phyloP scores from a whole-genome alignment of 2,888 invertebrate species.

The Stenoptilia bipunctidactyla region DNA sequence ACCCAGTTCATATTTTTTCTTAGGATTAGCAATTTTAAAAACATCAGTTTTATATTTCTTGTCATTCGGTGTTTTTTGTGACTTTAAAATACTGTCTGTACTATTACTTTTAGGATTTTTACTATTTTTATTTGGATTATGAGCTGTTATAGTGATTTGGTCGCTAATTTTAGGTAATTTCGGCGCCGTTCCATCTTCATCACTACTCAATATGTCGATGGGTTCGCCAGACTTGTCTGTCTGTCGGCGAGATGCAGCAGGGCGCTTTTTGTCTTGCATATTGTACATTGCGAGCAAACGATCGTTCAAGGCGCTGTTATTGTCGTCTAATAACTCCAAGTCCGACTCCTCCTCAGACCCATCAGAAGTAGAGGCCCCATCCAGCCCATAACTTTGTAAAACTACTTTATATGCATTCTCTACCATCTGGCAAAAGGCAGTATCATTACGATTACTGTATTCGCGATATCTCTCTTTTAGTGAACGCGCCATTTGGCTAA shows the following conservation, averaged over 20 bases:
- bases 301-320: conserved; percentile 79
- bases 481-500: conserved; percentile 85
- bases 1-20: conserved; percentile 44
- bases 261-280: conserved; percentile 62
- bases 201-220: conserved; percentile 56
- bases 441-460: conserved; percentile 84
- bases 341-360: conserved; percentile 74
- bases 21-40: conserved; percentile 27
- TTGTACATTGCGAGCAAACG: conserved; percentile 62
- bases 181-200: conserved; percentile 52
- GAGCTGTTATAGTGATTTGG: conserved; percentile 62
- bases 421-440: conserved; percentile 84
- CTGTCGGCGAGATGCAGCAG: conserved; percentile 37
- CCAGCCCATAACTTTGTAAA: conserved; percentile 76
- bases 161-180: conserved; percentile 63
- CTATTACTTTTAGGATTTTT: conserved; percentile 25
- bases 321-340: conserved; percentile 83
- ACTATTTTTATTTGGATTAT: conserved; percentile 28
- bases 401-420: conserved; percentile 82
- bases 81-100: conserved; percentile 29
- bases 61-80: conserved; percentile 36
- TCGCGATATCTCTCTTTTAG: conserved; percentile 80
- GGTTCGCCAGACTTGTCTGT: conserved; percentile 57
- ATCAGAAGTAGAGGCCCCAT: conserved; percentile 71
- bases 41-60: conserved; percentile 51